Conservation (phyloP, 2,797 vertebrate species). For the Gallirallus australis region DNA sequence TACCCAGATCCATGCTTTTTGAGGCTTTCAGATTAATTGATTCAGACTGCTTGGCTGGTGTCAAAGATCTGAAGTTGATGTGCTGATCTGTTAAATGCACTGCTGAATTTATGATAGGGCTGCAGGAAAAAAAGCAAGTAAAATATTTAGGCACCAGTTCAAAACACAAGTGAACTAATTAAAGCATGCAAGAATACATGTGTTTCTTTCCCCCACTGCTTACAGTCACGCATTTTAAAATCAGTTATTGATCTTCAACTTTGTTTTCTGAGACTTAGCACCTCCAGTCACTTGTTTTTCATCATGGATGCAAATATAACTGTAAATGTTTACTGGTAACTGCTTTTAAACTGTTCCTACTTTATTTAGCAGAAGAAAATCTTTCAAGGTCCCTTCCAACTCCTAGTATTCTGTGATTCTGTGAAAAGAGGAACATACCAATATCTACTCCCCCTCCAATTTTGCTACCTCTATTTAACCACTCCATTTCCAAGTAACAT, state of each 20-base stretch:
- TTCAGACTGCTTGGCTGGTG: constrained; percentile 78
- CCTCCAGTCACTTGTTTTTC: constrained; percentile 14
- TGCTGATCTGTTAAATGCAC: constrained; percentile 76
- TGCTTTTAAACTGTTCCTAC: neutral
- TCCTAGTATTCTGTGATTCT: too few relatives aligned
- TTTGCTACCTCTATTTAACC: neutral
- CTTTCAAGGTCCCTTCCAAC: too few relatives aligned
- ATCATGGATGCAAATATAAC: constrained; percentile 16
- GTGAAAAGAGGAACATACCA: neutral
- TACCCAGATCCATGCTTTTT: constrained; percentile 98
- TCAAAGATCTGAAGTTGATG: constrained; percentile 77
- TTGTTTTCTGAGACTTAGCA: constrained; percentile 33
- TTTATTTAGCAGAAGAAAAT: neutral
- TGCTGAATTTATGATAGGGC: constrained; percentile 72
- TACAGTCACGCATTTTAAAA: constrained; percentile 24
- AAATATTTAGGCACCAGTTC: constrained; percentile 25
- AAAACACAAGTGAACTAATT: constrained; percentile 58
- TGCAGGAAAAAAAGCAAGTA: constrained; percentile 38
- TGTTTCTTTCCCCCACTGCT: neutral
- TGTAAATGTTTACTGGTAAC: neutral
- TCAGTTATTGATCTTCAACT: constrained; percentile 14
- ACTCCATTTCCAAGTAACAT: neutral
- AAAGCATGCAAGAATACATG: neutral
- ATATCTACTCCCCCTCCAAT: neutral
- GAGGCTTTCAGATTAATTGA: constrained; percentile 91